Base-by-base conservation (phyloP, 1,140 invertebrate genomes). In the Heliconius congener region DNA sequence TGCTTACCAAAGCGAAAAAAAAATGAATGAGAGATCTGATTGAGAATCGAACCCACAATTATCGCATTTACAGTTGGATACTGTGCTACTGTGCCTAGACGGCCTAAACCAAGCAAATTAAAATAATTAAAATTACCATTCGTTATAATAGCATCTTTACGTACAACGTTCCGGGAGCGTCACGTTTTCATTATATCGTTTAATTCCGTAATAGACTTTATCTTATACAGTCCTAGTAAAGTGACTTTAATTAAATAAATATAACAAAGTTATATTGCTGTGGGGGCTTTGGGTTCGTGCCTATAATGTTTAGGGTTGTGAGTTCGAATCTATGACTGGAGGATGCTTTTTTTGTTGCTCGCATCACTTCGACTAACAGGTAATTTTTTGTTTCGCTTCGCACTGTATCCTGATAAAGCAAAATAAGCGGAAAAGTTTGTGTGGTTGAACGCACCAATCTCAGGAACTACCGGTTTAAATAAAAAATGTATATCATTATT, bases 181-280 rank as follows among this genome's bases (percentile, higher is more conserved):
- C 74, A 76, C 74, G 74, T 70, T 39, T 60, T 42, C 34, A 72
- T 39, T 72, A 46, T 16, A n/a, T 37, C 57, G 57, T 30, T 18
- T 55, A 76, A 55, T 76, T 66, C 60, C 37, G 60, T 66, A 76
- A 76, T 71, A 71, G 66, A 71, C 39, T 71, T 76, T 76, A 76
- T 76, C 75, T 71, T 71, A 46, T 76, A 76, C 60, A n/a, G 57
- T 18, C 66, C 34, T 37, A 60, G 39, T 71, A 76, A n/a, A 76
- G n/a, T 76, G 42, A 50, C 37, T 71, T 76, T 76, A 71, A 76
- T 76, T 76, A 76, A 71, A 76, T 76, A 76, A 71, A 71, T 76
- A 71, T 76, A 76, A 39, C 66, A 19, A 27, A 30, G 30, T 30
- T 60, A n/a, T 60, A 11, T n/a, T 30, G 60, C 27, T 66, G 2